Conservation (phyloP, 1,140 invertebrate genomes). For the Penaeus japonicus region DNA sequence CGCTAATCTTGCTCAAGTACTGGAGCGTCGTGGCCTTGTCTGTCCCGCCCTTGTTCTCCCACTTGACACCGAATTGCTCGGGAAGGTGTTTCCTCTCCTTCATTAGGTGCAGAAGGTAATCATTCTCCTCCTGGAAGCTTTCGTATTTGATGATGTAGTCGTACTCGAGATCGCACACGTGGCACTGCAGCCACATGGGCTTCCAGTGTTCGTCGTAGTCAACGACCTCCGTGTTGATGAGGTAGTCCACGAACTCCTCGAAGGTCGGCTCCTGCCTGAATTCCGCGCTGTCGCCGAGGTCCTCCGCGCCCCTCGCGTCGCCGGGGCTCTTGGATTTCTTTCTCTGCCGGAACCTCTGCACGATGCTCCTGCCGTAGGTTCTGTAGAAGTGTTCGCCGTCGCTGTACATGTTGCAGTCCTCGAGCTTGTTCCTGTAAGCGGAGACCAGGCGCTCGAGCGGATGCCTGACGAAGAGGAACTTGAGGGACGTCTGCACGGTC, state of each 20-base stretch:
- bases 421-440: constrained; percentile 49
- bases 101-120: constrained; percentile 19
- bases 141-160: constrained; percentile 51
- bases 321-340: neutral
- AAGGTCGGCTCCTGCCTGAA: constrained; percentile 37
- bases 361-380: constrained; percentile 36
- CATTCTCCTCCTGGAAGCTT: constrained; percentile 32
- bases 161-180: constrained; percentile 45
- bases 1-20: constrained; percentile 26
- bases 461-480: constrained; percentile 50
- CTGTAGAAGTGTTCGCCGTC: constrained; percentile 41
- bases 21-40: neutral
- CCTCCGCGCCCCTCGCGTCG: neutral
- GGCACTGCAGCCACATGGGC: constrained; percentile 41
- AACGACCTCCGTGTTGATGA: constrained; percentile 15
- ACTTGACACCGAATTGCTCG: neutral
- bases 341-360: neutral
- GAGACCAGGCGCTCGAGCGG: constrained; percentile 53
- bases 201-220: constrained; percentile 51
- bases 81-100: constrained; percentile 19
- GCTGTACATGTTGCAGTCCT: neutral
- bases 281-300: neutral
- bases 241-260: constrained; percentile 42
- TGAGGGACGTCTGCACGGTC: constrained; percentile 19
- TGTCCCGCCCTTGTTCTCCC: constrained; percentile 37